Evolutionary conservation across 2,888 invertebrate genomes (phyloP), one percentile per base, ranked within the genome.

Genomic region (Pycnomerus fuliginosus): DNA sequence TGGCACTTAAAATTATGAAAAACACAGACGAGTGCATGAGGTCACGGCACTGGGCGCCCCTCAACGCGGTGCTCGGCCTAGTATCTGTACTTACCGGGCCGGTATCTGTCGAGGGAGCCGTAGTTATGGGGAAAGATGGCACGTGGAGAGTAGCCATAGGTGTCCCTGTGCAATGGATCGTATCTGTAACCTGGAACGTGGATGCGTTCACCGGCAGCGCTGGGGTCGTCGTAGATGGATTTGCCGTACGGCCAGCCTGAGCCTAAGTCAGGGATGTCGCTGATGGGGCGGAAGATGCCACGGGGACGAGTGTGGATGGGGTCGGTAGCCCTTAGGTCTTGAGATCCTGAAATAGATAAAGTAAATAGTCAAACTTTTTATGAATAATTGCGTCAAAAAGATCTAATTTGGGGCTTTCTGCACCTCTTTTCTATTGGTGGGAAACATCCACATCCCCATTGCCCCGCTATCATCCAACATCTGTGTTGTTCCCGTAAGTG

Each of bases 291-390:
- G 67, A 70, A 77, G 63, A 68, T 81, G 44, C 83, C 76, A 73
- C 81, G 82, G 69, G 87, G 86, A 70, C 85, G 78, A 64, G 76
- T 72, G 61, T 76, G 72, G 61, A 74, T 74, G 37, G 64, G 62
- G 67, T 91, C 91, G 69, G 88, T 88, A 61, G 91, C 91, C 73
- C 89, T 85, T 77, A 91, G 86, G 77, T 92, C 91, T 76, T 92
- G 90, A 69, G 91, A 90, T 76, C 91, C 91, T 90, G 67, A 16
- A 63, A 58, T 40, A 28, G n/a, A n/a, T n/a, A n/a, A n/a, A n/a
- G n/a, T n/a, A n/a, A n/a, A n/a, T n/a, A n/a, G n/a, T n/a, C n/a
- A n/a, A n/a, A n/a, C n/a, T n/a, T n/a, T n/a, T n/a, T n/a, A n/a
- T n/a, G n/a, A n/a, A n/a, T n/a, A n/a, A n/a, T n/a, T n/a, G n/a